Percentiles rank a stretch among this genome's conserved stretches.
Conservation (phyloP, 2,797 vertebrate species). For the Peromyscus melanophrys region DNA sequence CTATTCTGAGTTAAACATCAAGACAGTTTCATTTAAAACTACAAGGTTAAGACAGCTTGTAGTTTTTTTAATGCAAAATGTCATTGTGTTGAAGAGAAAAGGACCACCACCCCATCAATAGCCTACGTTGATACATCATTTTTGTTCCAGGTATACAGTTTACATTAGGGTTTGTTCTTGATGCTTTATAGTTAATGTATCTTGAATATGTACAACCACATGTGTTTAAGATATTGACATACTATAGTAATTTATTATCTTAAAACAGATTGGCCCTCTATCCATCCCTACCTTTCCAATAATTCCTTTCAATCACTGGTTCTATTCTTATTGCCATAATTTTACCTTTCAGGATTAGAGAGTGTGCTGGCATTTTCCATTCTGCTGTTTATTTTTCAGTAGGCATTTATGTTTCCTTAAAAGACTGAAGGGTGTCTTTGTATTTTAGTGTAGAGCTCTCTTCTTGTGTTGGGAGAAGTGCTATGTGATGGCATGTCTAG, state of each 20-base stretch:
- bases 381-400: neutral
- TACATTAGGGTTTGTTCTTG: neutral
- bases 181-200: too few species aligned
- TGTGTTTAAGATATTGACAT: neutral
- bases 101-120: neutral
- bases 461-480: neutral
- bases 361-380: neutral
- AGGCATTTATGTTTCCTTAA: neutral
- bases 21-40: neutral
- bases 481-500: neutral
- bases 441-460: too few species aligned
- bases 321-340: neutral
- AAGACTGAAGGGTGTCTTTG: neutral
- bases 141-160: neutral
- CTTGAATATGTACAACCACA: neutral
- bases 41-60: neutral
- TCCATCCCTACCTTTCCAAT: neutral
- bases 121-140: neutral
- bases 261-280: neutral
- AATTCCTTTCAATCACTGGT: neutral
- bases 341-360: neutral
- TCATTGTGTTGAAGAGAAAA: neutral
- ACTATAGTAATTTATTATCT: neutral
- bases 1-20: neutral
- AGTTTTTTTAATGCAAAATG: neutral